Base-by-base conservation (phyloP, 2,113 vertebrate species). In the Fulica atra region DNA sequence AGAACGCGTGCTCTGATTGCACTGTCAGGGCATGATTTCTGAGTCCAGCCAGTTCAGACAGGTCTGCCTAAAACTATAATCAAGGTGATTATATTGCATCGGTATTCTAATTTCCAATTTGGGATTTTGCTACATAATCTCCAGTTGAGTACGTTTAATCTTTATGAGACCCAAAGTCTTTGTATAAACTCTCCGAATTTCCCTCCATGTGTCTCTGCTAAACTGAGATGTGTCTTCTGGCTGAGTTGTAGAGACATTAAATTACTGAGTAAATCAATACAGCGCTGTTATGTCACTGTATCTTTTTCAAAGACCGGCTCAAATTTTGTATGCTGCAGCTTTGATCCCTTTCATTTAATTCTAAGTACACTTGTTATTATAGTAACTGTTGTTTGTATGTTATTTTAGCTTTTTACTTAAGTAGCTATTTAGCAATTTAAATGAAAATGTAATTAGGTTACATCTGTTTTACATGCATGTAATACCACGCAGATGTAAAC, bases 381-480 rank as follows among this genome's bases (percentile, higher is more conserved):
- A 98, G 98, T 99, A 98, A 99, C 99, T 99, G 99, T 99, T 99
- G 99, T 99, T 99, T 99, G 99, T 99, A 99, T 99, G 99, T 99
- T 99, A 99, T 99, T 99, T 99, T 98, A 99, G 99, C 98, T 98
- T 99, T 98, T 98, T 99, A 98, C 98, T 99, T 98, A 99, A 99
- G 99, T 99, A 99, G 99, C 99, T 99, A 99, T 99, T 99, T 99
- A 99, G 98, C 99, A 99, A 99, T 99, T 99, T 98, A 98, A 99
- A 99, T 98, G 98, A 99, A 99, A 99, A 99, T 98, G 98, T 99
- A 99, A 99, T 99, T 99, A 99, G 99, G 98, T 97, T 98, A 99
- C 99, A 99, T 99, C 99, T 99, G 99, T 99, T 99, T 99, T 98
- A 98, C 99, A 98, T 99, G 98, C 97, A 97, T 96, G 96, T 99